A percentile compares a stretch with the other conserved stretches of the same genome.
phyloP scores from a whole-genome alignment of 2,113 vertebrate species.

The Nyctereutes procyonoides region DNA sequence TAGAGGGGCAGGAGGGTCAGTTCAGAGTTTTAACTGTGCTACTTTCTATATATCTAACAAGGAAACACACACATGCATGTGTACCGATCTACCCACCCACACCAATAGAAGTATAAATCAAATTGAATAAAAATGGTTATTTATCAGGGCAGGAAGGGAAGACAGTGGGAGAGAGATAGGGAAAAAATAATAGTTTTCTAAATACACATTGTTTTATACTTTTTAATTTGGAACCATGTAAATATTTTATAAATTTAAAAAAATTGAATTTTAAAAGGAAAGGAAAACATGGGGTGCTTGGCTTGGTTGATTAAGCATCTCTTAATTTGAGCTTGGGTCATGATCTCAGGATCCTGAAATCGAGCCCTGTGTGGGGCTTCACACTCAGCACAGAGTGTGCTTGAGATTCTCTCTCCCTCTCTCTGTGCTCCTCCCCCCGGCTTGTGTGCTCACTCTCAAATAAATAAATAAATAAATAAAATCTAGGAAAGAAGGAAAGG shows the following conservation, averaged over 20 bases:
- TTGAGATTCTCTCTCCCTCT: neutral
- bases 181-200: neutral
- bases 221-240: neutral
- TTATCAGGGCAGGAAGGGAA: neutral
- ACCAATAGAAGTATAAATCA: neutral
- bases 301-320: neutral
- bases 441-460: neutral
- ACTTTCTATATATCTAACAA: neutral
- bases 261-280: neutral
- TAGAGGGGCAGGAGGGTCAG: accelerated
- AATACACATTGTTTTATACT: neutral
- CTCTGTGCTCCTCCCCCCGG: neutral
- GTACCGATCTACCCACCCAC: neutral
- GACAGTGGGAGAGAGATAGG: neutral
- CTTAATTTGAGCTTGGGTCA: neutral
- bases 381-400: neutral
- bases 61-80: neutral
- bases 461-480: neutral
- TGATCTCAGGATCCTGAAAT: neutral
- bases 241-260: slow-evolving; percentile 23
- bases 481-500: too few species aligned
- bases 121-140: neutral
- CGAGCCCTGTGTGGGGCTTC: neutral
- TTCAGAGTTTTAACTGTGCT: neutral
- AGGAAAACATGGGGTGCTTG: neutral